phyloP scores from a whole-genome alignment of 1,140 invertebrate species.

The Drosophila erecta region DNA sequence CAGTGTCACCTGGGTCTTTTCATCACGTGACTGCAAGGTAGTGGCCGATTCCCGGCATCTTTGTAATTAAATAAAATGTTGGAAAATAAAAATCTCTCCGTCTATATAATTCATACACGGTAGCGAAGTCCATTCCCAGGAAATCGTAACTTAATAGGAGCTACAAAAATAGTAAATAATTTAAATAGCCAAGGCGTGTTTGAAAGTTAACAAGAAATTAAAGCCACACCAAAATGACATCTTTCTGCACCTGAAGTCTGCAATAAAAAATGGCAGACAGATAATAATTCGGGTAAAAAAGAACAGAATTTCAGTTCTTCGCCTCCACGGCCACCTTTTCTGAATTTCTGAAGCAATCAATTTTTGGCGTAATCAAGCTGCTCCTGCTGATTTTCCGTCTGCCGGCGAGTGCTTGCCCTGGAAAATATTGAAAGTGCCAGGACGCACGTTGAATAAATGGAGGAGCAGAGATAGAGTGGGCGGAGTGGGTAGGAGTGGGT shows the following conservation, averaged over 20 bases:
- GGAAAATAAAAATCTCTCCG: background rate
- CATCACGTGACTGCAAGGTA: conserved; percentile 84
- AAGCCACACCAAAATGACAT: too few relatives aligned
- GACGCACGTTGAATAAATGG: conserved; percentile 40
- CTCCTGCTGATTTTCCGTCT: conserved; percentile 1
- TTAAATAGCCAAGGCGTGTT: background rate
- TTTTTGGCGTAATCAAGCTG: conserved; percentile 38
- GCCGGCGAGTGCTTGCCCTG: conserved; percentile 15
- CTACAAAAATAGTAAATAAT: background rate
- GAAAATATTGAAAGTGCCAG: conserved; percentile 57
- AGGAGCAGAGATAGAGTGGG: conserved; percentile 26
- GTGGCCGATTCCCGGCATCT: conserved; percentile 76
- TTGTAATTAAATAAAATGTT: background rate
- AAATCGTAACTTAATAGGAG: too few relatives aligned
- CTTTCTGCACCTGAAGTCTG: too few relatives aligned
- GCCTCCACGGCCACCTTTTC: background rate
- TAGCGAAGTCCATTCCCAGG: too few relatives aligned
- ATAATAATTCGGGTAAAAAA: too few relatives aligned
- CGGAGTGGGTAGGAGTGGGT: too few relatives aligned
- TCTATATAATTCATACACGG: too few relatives aligned
- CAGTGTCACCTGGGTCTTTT: conserved; percentile 23
- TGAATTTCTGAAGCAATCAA: conserved; percentile 16
- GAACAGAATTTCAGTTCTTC: too few relatives aligned
- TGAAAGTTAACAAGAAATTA: too few relatives aligned
- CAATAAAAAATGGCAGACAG: too few relatives aligned